A percentile compares a stretch with the other conserved stretches of the same genome.
Conservation (phyloP, 2,113 vertebrate species). For the Oreochromis aureus region DNA sequence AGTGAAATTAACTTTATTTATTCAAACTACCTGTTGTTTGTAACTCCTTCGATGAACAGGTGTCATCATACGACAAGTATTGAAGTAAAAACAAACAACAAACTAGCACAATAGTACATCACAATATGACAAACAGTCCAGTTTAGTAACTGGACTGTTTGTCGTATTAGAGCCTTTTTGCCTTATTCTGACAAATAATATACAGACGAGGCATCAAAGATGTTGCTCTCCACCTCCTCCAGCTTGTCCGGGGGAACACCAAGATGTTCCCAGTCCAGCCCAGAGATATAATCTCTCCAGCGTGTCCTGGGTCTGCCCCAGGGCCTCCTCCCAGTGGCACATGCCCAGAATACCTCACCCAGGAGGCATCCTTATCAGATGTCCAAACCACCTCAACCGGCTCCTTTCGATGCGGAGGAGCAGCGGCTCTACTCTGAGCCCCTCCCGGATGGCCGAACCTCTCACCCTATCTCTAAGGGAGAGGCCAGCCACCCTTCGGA, state of each 20-base stretch:
- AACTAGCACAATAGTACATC: too few relatives aligned
- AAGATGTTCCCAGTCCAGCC: accelerated
- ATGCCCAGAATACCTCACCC: too few relatives aligned
- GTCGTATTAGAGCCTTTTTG: background rate
- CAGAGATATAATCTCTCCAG: background rate
- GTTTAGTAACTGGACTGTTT: background rate
- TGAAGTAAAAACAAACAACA: too few relatives aligned
- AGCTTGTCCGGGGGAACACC: background rate
- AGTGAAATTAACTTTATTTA: background rate
- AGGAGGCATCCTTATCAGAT: background rate
- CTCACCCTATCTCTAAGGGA: background rate
- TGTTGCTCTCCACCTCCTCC: background rate
- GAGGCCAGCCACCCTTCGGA: accelerated
- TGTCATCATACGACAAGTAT: background rate
- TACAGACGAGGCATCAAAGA: background rate
- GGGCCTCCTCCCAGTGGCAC: too few relatives aligned
- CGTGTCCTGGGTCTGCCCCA: background rate
- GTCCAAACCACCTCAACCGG: accelerated
- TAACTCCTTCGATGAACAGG: background rate
- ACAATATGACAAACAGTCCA: too few relatives aligned
- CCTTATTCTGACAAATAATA: background rate
- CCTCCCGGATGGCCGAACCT: accelerated
- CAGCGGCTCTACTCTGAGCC: background rate
- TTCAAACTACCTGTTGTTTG: background rate
- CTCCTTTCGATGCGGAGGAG: accelerated